A percentile compares a stretch with the other conserved stretches of the same genome.
Evolutionary conservation across 2,113 vertebrate genomes (phyloP).

Genomic region (Polyodon spathula): DNA sequence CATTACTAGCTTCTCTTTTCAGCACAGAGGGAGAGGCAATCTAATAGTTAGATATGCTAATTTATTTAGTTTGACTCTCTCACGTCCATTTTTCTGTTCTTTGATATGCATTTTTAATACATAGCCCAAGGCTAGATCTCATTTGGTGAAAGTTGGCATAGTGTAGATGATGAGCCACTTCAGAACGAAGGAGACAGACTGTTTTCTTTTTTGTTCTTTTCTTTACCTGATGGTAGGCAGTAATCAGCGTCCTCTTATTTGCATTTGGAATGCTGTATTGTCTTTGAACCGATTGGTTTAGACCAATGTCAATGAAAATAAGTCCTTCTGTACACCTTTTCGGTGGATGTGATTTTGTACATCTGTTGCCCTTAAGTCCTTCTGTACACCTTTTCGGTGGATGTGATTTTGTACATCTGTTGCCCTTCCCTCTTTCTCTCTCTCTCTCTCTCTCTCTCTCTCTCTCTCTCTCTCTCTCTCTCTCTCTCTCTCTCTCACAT

Average conservation of each 20-base stretch:
- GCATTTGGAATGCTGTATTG: slow-evolving; percentile 73
- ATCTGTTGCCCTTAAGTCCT: slow-evolving; percentile 37
- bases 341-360: slow-evolving; percentile 47
- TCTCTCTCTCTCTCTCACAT: slow-evolving; percentile 38
- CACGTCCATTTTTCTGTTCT: slow-evolving; percentile 87
- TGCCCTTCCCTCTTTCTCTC: slow-evolving; percentile 34
- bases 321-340: slow-evolving; percentile 31
- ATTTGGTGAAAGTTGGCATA: slow-evolving; percentile 81
- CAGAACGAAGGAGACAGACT: slow-evolving; percentile 68
- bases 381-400: slow-evolving; percentile 29
- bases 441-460: slow-evolving; percentile 28
- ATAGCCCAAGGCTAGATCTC: slow-evolving; percentile 81
- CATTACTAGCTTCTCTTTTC: slow-evolving; percentile 38
- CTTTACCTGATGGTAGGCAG: slow-evolving; percentile 60
- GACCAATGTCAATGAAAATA: slow-evolving; percentile 40
- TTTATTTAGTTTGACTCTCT: slow-evolving; percentile 76
- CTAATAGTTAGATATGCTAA: slow-evolving; percentile 71
- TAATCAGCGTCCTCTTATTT: slow-evolving; percentile 77
- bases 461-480: slow-evolving; percentile 25
- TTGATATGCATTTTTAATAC: slow-evolving; percentile 99
- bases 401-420: slow-evolving; percentile 44
- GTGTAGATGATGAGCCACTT: slow-evolving; percentile 81
- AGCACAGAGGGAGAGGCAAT: slow-evolving; percentile 34
- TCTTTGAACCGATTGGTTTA: slow-evolving; percentile 52
- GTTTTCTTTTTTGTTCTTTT: slow-evolving; percentile 54